Evolutionary conservation across 92 coral and sea anemone species (phyloP), one percentile per base, ranked within the genome.

Genomic region (Actinernus sp.): DNA sequence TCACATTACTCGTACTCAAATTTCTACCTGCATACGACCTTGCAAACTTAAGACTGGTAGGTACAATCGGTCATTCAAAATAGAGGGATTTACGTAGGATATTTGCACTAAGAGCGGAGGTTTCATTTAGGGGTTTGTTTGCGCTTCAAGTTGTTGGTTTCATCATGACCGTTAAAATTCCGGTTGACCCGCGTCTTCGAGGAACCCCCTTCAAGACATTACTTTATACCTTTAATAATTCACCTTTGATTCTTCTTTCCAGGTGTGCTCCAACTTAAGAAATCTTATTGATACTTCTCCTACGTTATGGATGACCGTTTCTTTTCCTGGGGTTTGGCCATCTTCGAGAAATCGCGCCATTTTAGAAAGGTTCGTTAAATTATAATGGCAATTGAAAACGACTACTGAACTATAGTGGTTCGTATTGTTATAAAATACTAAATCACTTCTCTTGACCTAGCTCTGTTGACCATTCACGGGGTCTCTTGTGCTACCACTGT

Each of bases 251-350:
- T 20, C 51, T 27, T 68, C 31, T 41, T 64, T 47, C 3, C 70
- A 95, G 99, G 99, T 91, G 6, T 91, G 95, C 52, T 68, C 73
- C n/a, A 76, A 81, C 47, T 71, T 95, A 34, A 91, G 79, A 65
- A 33, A 52, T 44, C 82, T 91, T 6, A 81, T 95, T 55, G 81
- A 83, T 28, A 68, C 33, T 28, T 87, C 99, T 24, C 73, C 97
- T 22, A 75, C 75, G 18, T 68, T 95, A 33, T 95, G 94, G 90
- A 27, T 82, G 46, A 76, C 91, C 31, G 91, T 86, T 16, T 87
- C 99, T 28, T 95, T 95, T 47, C 89, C 96, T 19, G 85, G 92
- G 39, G 61, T 92, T 20, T 95, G 99, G 99, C 99, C 99, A 18
- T 91, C 97, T 36, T 82, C 65, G 34, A 80, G 76, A 76, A 95